phyloP scores from a whole-genome alignment of 2,113 vertebrate species.

The Halichoerus grypus region DNA sequence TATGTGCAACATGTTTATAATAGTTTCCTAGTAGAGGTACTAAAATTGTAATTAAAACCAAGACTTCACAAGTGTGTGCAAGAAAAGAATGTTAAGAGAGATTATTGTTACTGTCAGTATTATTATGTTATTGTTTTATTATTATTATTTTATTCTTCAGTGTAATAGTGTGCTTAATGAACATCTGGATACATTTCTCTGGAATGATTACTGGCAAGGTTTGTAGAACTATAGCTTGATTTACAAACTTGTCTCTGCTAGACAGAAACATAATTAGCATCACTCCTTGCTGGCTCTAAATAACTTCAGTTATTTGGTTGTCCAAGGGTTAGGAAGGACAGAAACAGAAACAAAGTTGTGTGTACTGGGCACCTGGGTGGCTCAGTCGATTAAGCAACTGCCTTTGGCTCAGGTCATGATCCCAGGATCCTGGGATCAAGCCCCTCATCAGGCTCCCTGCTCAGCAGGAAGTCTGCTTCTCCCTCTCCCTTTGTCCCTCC shows the following conservation, averaged over 20 bases:
- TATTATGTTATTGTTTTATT: background rate
- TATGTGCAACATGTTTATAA: background rate
- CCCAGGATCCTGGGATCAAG: background rate
- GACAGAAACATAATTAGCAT: background rate
- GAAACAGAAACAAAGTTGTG: background rate
- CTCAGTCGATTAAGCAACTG: background rate
- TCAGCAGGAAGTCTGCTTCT: background rate
- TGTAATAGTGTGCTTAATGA: background rate
- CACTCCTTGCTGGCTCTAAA: background rate
- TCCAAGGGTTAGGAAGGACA: background rate
- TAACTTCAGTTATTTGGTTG: background rate
- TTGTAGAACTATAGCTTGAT: background rate
- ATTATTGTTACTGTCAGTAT: background rate
- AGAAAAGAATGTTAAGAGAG: background rate
- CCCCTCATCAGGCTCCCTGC: too few relatives aligned
- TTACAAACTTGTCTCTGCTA: background rate
- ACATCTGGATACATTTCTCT: background rate
- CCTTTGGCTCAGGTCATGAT: background rate
- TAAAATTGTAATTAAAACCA: slow-evolving; percentile 24
- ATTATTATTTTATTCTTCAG: background rate
- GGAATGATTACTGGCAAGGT: background rate
- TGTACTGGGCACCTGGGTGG: background rate
- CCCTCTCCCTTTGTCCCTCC: background rate
- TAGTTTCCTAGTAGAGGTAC: background rate
- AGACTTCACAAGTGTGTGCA: background rate